phyloP scores from a whole-genome alignment of 2,888 invertebrate species.

The Oligia latruncula region DNA sequence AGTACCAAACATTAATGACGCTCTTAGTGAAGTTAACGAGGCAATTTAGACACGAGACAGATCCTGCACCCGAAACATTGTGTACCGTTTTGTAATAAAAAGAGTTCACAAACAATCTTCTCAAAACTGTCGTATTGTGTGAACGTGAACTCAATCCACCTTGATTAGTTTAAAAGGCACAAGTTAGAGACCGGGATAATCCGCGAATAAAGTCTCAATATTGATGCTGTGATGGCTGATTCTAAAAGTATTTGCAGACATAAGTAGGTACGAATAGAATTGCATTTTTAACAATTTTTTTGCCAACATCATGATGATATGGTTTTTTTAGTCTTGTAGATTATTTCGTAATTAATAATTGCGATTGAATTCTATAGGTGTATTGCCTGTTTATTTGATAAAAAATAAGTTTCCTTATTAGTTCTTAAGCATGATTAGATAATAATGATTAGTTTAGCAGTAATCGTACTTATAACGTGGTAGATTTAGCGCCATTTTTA shows the following conservation, averaged over 20 bases:
- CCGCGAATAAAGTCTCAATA: neutral
- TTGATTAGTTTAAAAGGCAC: constrained; percentile 19
- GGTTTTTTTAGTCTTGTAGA: constrained; percentile 24
- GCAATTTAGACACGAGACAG: constrained; percentile 30
- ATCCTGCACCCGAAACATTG: constrained; percentile 14
- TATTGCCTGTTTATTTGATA: constrained; percentile 15
- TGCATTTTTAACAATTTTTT: constrained; percentile 34
- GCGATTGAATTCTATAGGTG: constrained; percentile 17
- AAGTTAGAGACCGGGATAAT: constrained; percentile 28
- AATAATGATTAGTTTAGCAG: constrained; percentile 19
- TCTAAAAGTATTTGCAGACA: constrained; percentile 24
- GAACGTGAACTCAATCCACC: constrained; percentile 11
- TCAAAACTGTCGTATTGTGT: neutral
- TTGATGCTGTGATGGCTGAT: neutral
- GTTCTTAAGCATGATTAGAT: constrained; percentile 37
- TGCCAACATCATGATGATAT: constrained; percentile 27
- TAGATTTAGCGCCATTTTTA: constrained; percentile 1
- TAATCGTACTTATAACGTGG: neutral
- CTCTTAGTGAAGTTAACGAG: constrained; percentile 48
- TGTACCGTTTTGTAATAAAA: constrained; percentile 39
- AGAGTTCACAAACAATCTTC: neutral
- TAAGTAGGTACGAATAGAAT: neutral
- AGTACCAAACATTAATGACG: constrained; percentile 41
- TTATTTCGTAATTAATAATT: constrained; percentile 35
- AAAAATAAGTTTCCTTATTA: constrained; percentile 61